These are phyloP conservation scores for Sphaerophoria taeniata DNA, from an alignment of 2,888 invertebrate genomes.

Conservation along the genomic window DNA sequence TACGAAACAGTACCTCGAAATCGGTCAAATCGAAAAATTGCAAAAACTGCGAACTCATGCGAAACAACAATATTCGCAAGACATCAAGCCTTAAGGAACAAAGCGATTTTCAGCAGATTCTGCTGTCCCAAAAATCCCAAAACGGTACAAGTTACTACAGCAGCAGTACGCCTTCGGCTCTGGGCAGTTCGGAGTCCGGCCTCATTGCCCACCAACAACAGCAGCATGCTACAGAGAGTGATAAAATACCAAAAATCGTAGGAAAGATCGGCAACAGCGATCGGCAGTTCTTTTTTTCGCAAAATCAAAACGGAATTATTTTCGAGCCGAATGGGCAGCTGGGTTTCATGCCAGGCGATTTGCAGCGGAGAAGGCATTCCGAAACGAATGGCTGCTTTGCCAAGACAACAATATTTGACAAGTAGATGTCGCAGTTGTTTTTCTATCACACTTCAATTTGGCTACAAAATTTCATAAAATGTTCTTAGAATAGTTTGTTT, in stretches of 20 bases:
- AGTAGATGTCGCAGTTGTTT: constrained; percentile 16
- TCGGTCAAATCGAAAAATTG: constrained; percentile 74
- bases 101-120: constrained; percentile 76
- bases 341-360: constrained; percentile 75
- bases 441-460: background rate
- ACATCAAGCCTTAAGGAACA: constrained; percentile 79
- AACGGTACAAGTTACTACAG: constrained; percentile 76
- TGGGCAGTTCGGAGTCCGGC: constrained; percentile 76
- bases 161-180: constrained; percentile 79
- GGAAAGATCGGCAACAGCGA: constrained; percentile 82
- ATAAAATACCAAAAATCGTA: constrained; percentile 83
- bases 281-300: constrained; percentile 70
- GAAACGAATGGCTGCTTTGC: constrained; percentile 77
- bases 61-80: constrained; percentile 78
- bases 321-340: constrained; percentile 76
- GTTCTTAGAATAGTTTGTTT: constrained; percentile 33
- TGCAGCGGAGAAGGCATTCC: constrained; percentile 79
- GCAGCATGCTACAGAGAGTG: constrained; percentile 78
- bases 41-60: constrained; percentile 78
- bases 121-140: constrained; percentile 59
- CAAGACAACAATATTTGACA: constrained; percentile 62
- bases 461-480: no score
- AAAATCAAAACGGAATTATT: constrained; percentile 76
- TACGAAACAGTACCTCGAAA: constrained; percentile 49
- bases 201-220: constrained; percentile 60